These are phyloP conservation scores for Chelonus formosanus DNA, from an alignment of 2,888 invertebrate genomes.

Conservation along the genomic window DNA sequence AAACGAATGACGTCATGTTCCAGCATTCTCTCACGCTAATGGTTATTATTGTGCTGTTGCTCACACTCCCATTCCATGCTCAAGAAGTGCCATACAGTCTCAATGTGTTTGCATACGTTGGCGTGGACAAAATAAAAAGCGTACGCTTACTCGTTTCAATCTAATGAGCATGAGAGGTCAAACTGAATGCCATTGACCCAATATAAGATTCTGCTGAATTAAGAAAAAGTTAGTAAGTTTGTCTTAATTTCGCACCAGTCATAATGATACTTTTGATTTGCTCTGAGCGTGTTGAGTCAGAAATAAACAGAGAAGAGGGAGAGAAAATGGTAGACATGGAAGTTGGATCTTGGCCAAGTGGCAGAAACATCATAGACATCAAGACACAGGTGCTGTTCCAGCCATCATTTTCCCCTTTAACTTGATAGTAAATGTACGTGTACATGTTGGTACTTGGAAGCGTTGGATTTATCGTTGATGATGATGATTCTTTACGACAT, in stretches of 20 bases:
- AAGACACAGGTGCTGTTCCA: constrained; percentile 29
- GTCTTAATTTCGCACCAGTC: too few species aligned
- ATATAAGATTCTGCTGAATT: background rate
- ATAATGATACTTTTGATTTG: too few species aligned
- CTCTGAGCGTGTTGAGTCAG: background rate
- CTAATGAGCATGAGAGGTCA: constrained; percentile 18
- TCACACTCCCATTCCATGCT: constrained; percentile 54
- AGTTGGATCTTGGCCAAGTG: constrained; percentile 29
- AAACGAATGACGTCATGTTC: constrained; percentile 52
- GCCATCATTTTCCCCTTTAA: background rate
- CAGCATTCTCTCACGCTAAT: constrained; percentile 62
- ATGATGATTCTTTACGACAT: constrained; percentile 15
- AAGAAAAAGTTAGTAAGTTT: too few species aligned
- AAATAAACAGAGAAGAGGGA: background rate
- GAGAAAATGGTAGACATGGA: constrained; percentile 16
- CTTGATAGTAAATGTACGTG: background rate
- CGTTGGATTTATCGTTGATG: constrained; percentile 21
- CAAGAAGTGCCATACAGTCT: background rate
- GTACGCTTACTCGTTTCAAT: constrained; percentile 14
- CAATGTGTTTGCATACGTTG: constrained; percentile 24
- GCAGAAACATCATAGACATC: constrained; percentile 31
- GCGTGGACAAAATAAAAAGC: constrained; percentile 15
- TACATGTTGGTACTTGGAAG: background rate
- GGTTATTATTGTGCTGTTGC: constrained; percentile 59
- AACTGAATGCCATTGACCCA: constrained; percentile 10